Conservation (phyloP, 2,797 vertebrate genomes). For the Arctocebus calabarensis region DNA sequence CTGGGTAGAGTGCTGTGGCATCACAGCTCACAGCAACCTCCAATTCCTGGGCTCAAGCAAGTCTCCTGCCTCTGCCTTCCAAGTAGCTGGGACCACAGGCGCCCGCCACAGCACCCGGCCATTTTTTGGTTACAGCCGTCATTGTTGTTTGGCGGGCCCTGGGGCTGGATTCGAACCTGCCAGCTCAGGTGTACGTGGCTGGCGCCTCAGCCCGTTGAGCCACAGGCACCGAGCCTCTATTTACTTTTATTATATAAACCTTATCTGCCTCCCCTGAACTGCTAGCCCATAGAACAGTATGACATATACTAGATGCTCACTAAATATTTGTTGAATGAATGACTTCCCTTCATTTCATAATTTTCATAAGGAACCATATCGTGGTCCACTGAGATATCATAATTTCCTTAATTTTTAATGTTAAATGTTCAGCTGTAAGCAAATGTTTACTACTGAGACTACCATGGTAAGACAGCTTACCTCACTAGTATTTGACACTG, state of each 20-base stretch:
- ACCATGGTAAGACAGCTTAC: neutral
- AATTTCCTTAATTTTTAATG: neutral
- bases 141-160: too few species aligned
- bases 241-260: neutral
- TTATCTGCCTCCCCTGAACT: neutral
- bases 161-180: too few species aligned
- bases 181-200: too few species aligned
- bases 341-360: slow-evolving; percentile 5
- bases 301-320: neutral
- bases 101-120: too few species aligned
- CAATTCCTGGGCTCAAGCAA: too few species aligned
- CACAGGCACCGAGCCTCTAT: too few species aligned
- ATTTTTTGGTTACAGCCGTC: too few species aligned
- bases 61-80: too few species aligned
- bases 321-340: neutral
- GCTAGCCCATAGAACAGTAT: neutral
- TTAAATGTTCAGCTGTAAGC: neutral
- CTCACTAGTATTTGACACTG: neutral
- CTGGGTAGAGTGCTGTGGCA: too few species aligned
- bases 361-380: neutral
- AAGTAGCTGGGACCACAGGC: too few species aligned
- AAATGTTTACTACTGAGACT: slow-evolving; percentile 2
- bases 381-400: neutral
- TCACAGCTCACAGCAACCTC: too few species aligned
- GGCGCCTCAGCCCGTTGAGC: too few species aligned